Evolutionary conservation across 2,113 vertebrate species (phyloP).

Genomic region (Tragelaphus buxtoni): DNA sequence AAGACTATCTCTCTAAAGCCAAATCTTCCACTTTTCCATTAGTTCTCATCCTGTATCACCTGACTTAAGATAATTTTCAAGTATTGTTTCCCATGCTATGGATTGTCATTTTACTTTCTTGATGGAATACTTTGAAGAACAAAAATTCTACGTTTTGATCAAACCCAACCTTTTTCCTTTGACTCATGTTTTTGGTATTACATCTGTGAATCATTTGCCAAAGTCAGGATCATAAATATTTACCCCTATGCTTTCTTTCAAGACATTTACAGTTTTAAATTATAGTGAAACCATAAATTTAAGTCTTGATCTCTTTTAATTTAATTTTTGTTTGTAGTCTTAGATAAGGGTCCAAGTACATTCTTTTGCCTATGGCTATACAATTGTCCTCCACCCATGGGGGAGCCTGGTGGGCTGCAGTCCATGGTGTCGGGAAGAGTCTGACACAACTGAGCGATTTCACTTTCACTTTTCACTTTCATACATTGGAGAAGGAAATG

Average conservation of each 20-base stretch:
- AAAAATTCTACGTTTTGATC: background rate
- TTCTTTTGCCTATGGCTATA: background rate
- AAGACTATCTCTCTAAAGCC: background rate
- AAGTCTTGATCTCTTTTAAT: background rate
- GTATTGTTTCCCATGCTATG: background rate
- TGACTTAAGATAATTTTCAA: background rate
- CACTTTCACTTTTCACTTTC: too few relatives aligned
- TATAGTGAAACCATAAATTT: background rate
- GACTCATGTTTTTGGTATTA: background rate
- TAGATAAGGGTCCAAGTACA: background rate
- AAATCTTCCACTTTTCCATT: background rate
- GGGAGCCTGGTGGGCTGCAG: too few relatives aligned
- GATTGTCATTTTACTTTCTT: background rate
- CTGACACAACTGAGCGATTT: too few relatives aligned
- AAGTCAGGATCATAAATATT: background rate
- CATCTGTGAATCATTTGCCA: background rate
- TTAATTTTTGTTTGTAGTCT: background rate
- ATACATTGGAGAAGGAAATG: too few relatives aligned
- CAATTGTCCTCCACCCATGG: background rate
- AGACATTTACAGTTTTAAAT: background rate
- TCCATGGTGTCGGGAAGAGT: too few relatives aligned
- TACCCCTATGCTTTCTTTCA: background rate
- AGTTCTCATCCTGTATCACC: background rate
- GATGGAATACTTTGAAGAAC: background rate
- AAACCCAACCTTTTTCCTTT: background rate